phyloP scores from a whole-genome alignment of 2,113 vertebrate genomes.

The Steatornis caripensis region DNA sequence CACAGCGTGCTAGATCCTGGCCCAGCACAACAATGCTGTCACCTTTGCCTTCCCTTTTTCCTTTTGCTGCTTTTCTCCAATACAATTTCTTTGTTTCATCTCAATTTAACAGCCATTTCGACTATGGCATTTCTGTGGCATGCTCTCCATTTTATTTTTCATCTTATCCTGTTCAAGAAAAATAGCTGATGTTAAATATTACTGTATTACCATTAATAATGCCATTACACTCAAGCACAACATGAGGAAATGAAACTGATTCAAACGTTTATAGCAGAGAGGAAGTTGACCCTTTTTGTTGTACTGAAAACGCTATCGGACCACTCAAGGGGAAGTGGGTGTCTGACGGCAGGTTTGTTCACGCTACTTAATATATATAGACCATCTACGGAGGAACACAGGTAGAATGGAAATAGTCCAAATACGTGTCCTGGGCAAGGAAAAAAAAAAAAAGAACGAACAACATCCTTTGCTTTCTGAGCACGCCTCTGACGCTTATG shows the following conservation, averaged over 20 bases:
- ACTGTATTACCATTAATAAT: neutral
- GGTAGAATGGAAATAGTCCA: neutral
- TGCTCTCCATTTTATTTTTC: neutral
- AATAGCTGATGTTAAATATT: neutral
- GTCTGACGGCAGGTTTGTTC: neutral
- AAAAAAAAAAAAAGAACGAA: neutral
- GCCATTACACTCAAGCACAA: neutral
- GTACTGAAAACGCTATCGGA: neutral
- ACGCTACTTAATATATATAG: neutral
- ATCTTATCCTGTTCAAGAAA: neutral
- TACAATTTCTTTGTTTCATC: neutral
- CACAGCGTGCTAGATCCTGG: neutral
- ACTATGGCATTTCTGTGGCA: neutral
- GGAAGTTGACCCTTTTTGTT: neutral
- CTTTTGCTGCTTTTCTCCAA: neutral
- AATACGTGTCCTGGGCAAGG: neutral
- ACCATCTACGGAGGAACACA: neutral
- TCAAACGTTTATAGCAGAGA: neutral
- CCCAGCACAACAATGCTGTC: neutral
- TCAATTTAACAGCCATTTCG: neutral
- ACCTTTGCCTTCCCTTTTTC: neutral
- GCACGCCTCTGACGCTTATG: rapidly evolving
- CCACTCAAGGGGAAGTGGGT: neutral
- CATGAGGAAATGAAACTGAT: neutral
- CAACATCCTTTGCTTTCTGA: neutral